Evolutionary conservation across 1,140 invertebrate species (phyloP).

Genomic region (Drosophila pruinosa): DNA sequence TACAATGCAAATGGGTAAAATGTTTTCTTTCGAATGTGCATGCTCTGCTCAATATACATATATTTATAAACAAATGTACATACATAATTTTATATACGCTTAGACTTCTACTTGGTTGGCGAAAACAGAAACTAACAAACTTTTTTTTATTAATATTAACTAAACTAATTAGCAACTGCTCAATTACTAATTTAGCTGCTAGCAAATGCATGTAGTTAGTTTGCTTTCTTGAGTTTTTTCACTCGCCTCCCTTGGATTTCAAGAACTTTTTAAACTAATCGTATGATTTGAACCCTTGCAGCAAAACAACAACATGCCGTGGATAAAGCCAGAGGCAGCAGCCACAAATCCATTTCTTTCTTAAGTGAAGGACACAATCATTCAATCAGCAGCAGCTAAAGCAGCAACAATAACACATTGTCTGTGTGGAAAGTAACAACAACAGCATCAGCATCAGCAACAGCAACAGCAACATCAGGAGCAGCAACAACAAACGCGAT

Average conservation of each 20-base stretch:
- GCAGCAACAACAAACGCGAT: conserved; percentile 41
- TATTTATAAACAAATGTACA: not conserved
- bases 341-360: conserved; percentile 83
- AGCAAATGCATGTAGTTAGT: conserved; percentile 42
- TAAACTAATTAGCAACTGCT: conserved; percentile 11
- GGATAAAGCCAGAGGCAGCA: conserved; percentile 80
- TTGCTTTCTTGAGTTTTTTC: conserved; percentile 28
- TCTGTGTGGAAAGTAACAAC: conserved; percentile 20
- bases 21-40: conserved; percentile 75
- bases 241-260: not conserved
- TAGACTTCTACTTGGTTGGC: not conserved
- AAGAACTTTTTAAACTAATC: conserved; percentile 11
- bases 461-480: conserved; percentile 22
- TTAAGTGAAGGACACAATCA: conserved; percentile 43
- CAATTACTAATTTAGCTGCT: conserved; percentile 25
- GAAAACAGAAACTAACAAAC: not conserved
- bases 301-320: conserved; percentile 82
- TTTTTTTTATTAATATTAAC: not conserved
- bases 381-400: conserved; percentile 21
- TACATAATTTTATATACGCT: conserved; percentile 2
- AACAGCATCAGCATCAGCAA: conserved; percentile 7
- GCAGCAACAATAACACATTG: conserved; percentile 24
- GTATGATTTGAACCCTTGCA: conserved; percentile 35
- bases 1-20: conserved; percentile 79
- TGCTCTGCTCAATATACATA: conserved; percentile 42